Percentiles rank a stretch among this genome's conserved stretches.
Conservation (phyloP, 2,113 vertebrate genomes). For the Dicrurus megarhynchus region DNA sequence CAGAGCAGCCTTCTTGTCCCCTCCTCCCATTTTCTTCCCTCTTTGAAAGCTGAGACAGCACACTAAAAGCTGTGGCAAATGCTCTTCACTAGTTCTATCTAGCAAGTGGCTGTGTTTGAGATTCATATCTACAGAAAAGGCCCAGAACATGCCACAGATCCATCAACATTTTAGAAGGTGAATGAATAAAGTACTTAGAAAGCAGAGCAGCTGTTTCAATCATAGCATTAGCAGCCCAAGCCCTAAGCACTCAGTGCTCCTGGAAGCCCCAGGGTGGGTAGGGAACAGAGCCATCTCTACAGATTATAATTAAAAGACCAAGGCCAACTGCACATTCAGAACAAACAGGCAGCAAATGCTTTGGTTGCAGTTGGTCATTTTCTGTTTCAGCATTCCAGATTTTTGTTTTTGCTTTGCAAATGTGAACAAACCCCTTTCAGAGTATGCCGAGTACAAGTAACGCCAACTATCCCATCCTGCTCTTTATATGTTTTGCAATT, state of each 20-base stretch:
- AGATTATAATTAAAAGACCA: conserved; percentile 18
- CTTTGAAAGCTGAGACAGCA: background rate
- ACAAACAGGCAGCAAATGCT: conserved; percentile 6
- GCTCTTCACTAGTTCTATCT: background rate
- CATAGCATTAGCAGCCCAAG: background rate
- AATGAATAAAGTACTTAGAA: conserved; percentile 19
- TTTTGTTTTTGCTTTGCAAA: conserved; percentile 26
- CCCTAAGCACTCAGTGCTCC: background rate
- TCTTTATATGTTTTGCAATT: background rate
- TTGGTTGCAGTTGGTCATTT: conserved; percentile 12
- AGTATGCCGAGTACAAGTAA: conserved; percentile 6
- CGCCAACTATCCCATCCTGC: background rate
- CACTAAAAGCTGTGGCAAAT: background rate
- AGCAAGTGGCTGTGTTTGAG: background rate
- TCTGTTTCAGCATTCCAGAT: conserved; percentile 27
- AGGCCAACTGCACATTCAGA: conserved; percentile 12
- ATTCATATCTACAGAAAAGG: conserved; percentile 3
- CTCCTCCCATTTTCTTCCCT: background rate
- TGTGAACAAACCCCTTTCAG: background rate
- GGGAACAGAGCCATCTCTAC: conserved; percentile 6
- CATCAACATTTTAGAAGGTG: conserved; percentile 33
- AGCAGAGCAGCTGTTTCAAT: conserved; percentile 33
- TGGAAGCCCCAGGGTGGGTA: background rate
- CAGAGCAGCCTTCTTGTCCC: background rate
- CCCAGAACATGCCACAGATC: background rate